phyloP scores from a whole-genome alignment of 2,888 invertebrate species.

The Oligia fasciuncula region DNA sequence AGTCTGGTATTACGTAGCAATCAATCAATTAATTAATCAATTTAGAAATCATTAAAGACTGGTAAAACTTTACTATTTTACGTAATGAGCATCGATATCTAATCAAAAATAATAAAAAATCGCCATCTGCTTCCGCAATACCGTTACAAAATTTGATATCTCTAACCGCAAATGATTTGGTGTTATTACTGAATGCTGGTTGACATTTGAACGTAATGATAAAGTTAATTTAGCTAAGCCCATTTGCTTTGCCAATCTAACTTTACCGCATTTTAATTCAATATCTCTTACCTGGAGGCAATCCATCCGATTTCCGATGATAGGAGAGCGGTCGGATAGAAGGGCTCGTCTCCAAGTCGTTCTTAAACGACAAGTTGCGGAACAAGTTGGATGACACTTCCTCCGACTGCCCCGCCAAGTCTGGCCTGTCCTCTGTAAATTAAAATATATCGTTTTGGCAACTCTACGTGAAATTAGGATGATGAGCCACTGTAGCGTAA shows the following conservation, averaged over 20 bases:
- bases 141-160: background rate
- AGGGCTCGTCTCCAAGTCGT: conserved; percentile 63
- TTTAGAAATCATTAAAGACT: too few relatives aligned
- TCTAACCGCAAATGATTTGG: background rate
- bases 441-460: conserved; percentile 60
- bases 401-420: conserved; percentile 66
- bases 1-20: background rate
- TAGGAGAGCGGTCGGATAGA: conserved; percentile 80
- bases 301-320: conserved; percentile 71
- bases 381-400: conserved; percentile 73
- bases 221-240: background rate
- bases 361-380: conserved; percentile 71
- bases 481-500: conserved; percentile 30
- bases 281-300: conserved; percentile 37
- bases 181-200: background rate
- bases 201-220: background rate
- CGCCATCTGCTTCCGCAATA: background rate
- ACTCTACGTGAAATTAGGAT: conserved; percentile 18
- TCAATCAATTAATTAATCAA: too few relatives aligned
- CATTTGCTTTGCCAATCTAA: background rate
- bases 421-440: conserved; percentile 82
- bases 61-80: conserved; percentile 2
- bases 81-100: background rate
- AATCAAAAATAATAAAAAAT: conserved; percentile 6
- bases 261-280: background rate